Evolutionary conservation across 1,140 invertebrate genomes (phyloP).

Genomic region (Pantala flavescens): DNA sequence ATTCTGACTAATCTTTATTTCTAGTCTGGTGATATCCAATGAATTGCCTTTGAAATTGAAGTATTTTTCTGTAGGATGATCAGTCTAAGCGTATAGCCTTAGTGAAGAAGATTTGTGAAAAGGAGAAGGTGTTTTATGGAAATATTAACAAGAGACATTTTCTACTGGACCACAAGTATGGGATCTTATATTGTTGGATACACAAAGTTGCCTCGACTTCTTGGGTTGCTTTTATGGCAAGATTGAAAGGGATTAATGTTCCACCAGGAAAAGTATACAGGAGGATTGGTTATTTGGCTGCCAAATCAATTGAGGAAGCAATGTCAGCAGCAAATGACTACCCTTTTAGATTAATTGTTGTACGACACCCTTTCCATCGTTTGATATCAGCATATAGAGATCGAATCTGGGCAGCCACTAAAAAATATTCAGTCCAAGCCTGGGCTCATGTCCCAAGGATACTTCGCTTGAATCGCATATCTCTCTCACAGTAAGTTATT

Average conservation of each 20-base stretch:
- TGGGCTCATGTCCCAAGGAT: conserved; percentile 35
- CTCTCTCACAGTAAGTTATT: conserved; percentile 25
- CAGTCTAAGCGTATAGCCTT: too few relatives aligned
- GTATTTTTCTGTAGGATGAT: too few relatives aligned
- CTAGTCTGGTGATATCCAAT: too few relatives aligned
- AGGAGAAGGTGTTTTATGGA: too few relatives aligned
- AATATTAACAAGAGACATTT: conserved; percentile 28
- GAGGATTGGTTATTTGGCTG: conserved; percentile 29
- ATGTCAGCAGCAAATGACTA: conserved; percentile 24
- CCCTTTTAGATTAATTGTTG: conserved; percentile 36
- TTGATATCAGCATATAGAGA: conserved; percentile 42
- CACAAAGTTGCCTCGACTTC: conserved; percentile 36
- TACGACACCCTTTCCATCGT: conserved; percentile 42
- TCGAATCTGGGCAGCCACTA: conserved; percentile 36
- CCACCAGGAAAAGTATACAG: conserved; percentile 24
- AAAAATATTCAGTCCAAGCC: conserved; percentile 33
- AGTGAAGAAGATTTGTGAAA: too few relatives aligned
- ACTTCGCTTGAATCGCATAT: conserved; percentile 32
- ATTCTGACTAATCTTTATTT: too few relatives aligned
- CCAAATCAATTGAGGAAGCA: conserved; percentile 25
- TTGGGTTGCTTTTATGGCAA: conserved; percentile 28
- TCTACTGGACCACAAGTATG: conserved; percentile 30
- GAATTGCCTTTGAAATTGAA: too few relatives aligned
- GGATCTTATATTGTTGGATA: conserved; percentile 36
- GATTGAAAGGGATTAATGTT: not conserved